Conservation (phyloP, 2,888 invertebrate species). For the Dromius quadrimaculatus region DNA sequence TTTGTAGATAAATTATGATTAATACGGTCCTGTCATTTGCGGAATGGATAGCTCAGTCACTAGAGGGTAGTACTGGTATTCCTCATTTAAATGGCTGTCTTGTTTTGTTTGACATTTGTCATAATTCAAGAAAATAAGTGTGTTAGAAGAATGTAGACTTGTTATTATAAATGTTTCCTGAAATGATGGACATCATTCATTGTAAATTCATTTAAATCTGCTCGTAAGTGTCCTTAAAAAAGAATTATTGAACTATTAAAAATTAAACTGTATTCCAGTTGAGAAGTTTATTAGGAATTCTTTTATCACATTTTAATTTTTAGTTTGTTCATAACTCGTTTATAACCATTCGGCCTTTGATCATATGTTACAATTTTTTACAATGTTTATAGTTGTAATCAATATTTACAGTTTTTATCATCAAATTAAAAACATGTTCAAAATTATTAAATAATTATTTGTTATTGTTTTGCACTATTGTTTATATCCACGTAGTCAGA, state of each 20-base stretch:
- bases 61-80: constrained; percentile 34
- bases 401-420: constrained; percentile 34
- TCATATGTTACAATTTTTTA: constrained; percentile 43
- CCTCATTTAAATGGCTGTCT: constrained; percentile 51
- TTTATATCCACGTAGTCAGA: constrained; percentile 23
- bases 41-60: background rate
- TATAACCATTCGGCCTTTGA: constrained; percentile 47
- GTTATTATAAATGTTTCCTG: constrained; percentile 26
- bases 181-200: constrained; percentile 44
- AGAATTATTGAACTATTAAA: constrained; percentile 22
- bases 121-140: constrained; percentile 42
- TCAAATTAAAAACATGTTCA: constrained; percentile 5
- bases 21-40: constrained; percentile 23
- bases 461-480: background rate
- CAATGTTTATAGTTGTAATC: constrained; percentile 27
- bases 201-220: constrained; percentile 46
- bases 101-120: constrained; percentile 50
- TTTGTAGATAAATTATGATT: background rate
- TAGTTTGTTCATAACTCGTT: constrained; percentile 44
- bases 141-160: constrained; percentile 47
- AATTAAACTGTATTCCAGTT: constrained; percentile 28
- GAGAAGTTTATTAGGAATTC: constrained; percentile 45
- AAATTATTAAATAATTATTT: constrained; percentile 6
- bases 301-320: constrained; percentile 29
- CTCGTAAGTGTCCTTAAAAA: constrained; percentile 36